Base-by-base conservation (phyloP, 2,888 invertebrate species). In the Cephonodes hylas region DNA sequence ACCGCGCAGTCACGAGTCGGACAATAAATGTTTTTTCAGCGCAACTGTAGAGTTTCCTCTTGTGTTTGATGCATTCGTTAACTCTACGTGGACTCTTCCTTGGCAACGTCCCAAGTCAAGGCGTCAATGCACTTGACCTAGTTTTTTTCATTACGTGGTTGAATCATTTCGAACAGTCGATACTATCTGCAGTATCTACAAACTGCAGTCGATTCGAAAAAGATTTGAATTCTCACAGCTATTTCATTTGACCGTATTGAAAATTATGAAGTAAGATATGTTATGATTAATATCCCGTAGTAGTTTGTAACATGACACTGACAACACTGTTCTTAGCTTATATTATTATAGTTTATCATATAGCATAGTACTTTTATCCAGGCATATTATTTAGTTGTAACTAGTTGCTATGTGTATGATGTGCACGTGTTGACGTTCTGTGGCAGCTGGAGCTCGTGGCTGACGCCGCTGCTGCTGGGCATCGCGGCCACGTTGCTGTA, bases 401-500 rank as follows among this genome's bases (percentile, higher is more conserved):
- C 27, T 20, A 27, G 25, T 42, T 18, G 31, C 10, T 46, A 22
- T 57, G 45, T 38, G 23, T 58, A 27, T 45, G 60, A 59, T 68
- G 64, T 64, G 63, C 64, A 61, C 67, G 63, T 72, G 63, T 64
- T 68, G 66, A 71, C 70, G 42, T 44, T 73, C 62, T 67, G 59
- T 85, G 90, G 91, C 72, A 75, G 86, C 64, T 89, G 88, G 83
- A 94, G 93, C 79, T 93, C 95, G 45, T 96, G 96, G 96, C 83
- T 95, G 77, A 76, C 95, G 79, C 96, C 96, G 71, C 87, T 96
- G 76, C 83, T 94, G 74, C 90, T 96, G 76, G 96, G 95, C 66
- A 77, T 96, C 68, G 86, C 94, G 61, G 96, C 95, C 73, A 95
- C 96, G 66, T 74, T 96, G 70, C 86, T 95, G 72, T 96, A 95